These are phyloP conservation scores for Eudorcas thomsonii DNA, from an alignment of 2,113 vertebrate genomes.

Conservation along the genomic window DNA sequence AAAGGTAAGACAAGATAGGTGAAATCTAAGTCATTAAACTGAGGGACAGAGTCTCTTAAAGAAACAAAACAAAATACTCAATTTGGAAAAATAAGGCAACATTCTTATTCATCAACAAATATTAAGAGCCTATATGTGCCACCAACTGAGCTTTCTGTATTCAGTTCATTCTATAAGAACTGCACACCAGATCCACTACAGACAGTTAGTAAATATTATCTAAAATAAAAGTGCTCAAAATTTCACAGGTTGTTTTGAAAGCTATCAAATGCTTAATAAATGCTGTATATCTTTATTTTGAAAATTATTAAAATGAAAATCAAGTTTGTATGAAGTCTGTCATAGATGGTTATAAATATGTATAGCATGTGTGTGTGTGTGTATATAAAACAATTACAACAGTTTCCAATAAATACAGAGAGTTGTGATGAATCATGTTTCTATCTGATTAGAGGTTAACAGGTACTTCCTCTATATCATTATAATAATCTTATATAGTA, in stretches of 20 bases:
- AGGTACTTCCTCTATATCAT: not conserved
- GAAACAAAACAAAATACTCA: not conserved
- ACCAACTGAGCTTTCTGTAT: not conserved
- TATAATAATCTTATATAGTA: not conserved
- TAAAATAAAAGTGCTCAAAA: conserved; percentile 2
- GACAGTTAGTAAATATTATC: not conserved
- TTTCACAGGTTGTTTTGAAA: not conserved
- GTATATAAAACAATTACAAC: not conserved
- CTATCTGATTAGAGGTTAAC: not conserved
- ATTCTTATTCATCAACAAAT: not conserved
- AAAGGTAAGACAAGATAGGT: not conserved
- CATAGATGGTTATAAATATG: not conserved
- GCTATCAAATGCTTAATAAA: not conserved
- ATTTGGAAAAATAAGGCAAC: not conserved
- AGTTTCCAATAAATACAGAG: not conserved
- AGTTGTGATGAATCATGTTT: not conserved
- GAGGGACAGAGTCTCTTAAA: not conserved
- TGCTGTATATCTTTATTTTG: not conserved
- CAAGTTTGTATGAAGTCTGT: not conserved
- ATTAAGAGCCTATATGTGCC: not conserved
- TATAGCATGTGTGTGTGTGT: too few species aligned
- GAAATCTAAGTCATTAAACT: conserved; percentile 7
- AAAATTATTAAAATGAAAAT: not conserved
- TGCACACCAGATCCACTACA: not conserved
- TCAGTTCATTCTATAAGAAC: not conserved